Base-by-base conservation (phyloP, 2,888 invertebrate species). In the Perdita meconis region DNA sequence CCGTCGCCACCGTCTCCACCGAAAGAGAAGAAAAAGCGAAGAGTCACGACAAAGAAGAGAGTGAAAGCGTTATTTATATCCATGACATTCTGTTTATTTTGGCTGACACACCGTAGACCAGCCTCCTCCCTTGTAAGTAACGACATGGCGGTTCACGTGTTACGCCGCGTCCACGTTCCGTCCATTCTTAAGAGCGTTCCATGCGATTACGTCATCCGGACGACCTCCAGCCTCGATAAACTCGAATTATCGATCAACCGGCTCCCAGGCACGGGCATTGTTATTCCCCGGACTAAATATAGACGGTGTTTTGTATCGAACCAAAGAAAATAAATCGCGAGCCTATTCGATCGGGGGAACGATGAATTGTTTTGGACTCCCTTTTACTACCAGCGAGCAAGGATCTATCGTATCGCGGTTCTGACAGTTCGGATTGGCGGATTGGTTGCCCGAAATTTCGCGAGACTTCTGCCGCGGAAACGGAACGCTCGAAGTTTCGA, bases 81-180 rank as follows among this genome's bases (percentile, higher is more conserved):
- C 87, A 82, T 89, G 91, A 90, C 90, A 90, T 90, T 90, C 89
- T 90, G 90, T 91, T 90, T 90, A 90, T 90, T 90, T 90, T 90
- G 88, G 90, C 91, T 89, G 89, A 88, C 89, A 86, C 79, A 30
- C 16, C 81, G 81, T 82, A 80, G 80, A 84, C 84, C 80, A 80
- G 81, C 3, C 86, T 80, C 80, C 80, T 65, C 64, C 60, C 56
- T 47, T 30, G 26, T 50, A 70, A 81, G 74, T 80, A 81, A 81
- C 80, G 75, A 75, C 71, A 66, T 65, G 42, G 69, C 67, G 70
- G 67, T 57, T 73, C 75, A 59, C 65, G 55, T 72, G 68, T 64
- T 76, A 68, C 64, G 70, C 59, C 55, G 65, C 76, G 19, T 64
- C 65, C 68, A 67, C 72, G 70, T 79, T 68, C 79, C 70, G 68